Evolutionary conservation across 2,888 invertebrate species (phyloP), one percentile per base, ranked within the genome.

Genomic region (Colletes collaris): DNA sequence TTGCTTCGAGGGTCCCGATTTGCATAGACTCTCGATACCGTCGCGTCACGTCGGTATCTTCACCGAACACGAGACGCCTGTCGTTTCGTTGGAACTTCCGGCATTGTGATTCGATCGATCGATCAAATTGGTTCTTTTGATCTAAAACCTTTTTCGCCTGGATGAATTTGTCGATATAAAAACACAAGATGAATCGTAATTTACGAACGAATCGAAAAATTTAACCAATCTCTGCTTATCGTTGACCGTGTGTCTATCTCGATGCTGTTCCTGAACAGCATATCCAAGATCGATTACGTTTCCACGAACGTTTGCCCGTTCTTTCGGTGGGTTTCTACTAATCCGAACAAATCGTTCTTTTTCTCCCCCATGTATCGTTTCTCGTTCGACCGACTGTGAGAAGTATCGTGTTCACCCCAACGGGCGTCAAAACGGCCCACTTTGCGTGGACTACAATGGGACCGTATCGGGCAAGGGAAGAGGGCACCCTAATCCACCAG

Each of bases 361-460:
- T 8, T 46, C 44, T 53, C 75, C 79, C 84, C 53, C 59, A 55
- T 76, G 64, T 76, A 63, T 74, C 66, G 59, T 59, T 68, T 72
- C 71, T 53, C 63, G 72, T 16, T 59, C 76, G 76, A 62, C 52
- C 75, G 81, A 77, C 82, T 82, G 75, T 73, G 78, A 79, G 83
- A 83, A 86, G 86, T 90, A 90, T 91, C 90, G 89, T 88, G 89
- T 90, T 90, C 91, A 89, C 91, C 91, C 91, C 86, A 67, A 88
- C 86, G 84, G 86, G 85, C 89, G 89, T 84, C 88, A 89, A 91
- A 91, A 89, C 90, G 90, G 89, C 87, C 87, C 91, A 89, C 90
- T 90, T 90, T 86, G 68, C 35, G 59, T 70, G 72, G 13, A 63
- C 67, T 76, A 89, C 89, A 90, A 90, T 90, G 71, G 87, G 82